Conservation (phyloP, 2,797 vertebrate genomes). For the Helarctos malayanus region DNA sequence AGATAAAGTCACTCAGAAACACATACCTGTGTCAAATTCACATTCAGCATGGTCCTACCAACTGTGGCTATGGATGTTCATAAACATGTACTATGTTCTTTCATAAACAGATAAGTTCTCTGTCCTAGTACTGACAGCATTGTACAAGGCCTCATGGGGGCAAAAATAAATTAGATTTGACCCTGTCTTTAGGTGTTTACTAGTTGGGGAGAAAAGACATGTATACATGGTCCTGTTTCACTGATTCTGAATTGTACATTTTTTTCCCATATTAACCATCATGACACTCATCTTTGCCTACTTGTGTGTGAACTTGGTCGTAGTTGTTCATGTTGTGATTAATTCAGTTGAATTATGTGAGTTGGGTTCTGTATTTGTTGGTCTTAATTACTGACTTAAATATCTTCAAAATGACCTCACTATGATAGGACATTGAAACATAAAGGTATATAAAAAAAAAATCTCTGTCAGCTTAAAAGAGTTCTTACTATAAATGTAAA, state of each 20-base stretch:
- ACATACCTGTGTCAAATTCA: not conserved
- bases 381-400: not conserved
- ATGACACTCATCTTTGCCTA: not conserved
- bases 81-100: not conserved
- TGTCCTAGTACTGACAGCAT: not conserved
- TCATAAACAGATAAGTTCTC: conserved; percentile 12
- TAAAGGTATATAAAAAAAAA: not conserved
- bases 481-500: conserved; percentile 15
- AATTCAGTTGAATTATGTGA: conserved; percentile 3
- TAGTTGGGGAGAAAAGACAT: not conserved
- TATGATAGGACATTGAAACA: not conserved
- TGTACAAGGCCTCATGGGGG: not conserved
- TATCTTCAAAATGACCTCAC: conserved; percentile 36
- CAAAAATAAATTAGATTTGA: conserved; percentile 37
- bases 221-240: not conserved
- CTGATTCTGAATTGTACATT: conserved; percentile 7
- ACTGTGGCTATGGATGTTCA: not conserved
- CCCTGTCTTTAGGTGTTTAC: not conserved
- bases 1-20: not conserved
- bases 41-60: not conserved
- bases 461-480: not conserved
- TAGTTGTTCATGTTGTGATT: conserved; percentile 1
- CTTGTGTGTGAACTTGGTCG: not conserved
- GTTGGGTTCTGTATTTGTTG: conserved; percentile 35
- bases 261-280: not conserved